phyloP scores from a whole-genome alignment of 1,140 invertebrate genomes.

The Drosophila eugracilis region DNA sequence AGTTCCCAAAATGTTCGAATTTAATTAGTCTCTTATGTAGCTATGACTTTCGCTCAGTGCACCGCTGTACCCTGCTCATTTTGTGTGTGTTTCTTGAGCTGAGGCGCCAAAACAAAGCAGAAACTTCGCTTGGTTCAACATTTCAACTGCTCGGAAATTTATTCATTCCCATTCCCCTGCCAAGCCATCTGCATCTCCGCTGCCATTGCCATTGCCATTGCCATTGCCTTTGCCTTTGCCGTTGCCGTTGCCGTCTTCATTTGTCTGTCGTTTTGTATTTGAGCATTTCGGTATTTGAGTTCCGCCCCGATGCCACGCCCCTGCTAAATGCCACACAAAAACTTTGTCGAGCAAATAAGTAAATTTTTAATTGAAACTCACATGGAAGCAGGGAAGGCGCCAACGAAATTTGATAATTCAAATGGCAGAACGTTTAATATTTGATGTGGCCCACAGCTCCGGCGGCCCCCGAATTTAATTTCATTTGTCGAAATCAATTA shows the following conservation, averaged over 20 bases:
- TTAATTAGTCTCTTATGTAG: too few relatives aligned
- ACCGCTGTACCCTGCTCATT: conserved; percentile 39
- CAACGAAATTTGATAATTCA: conserved; percentile 54
- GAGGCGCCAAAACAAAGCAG: conserved; percentile 76
- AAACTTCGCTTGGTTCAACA: conserved; percentile 62
- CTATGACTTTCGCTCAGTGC: conserved; percentile 4
- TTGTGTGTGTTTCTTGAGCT: conserved; percentile 51
- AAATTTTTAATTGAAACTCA: conserved; percentile 76
- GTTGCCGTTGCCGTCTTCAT: conserved; percentile 36
- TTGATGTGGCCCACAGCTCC: conserved; percentile 40
- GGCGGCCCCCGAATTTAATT: conserved; percentile 41
- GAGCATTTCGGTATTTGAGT: conserved; percentile 68
- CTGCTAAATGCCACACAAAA: conserved; percentile 35
- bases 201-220: background rate
- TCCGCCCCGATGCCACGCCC: conserved; percentile 13
- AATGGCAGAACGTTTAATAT: conserved; percentile 58
- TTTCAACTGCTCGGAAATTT: conserved; percentile 77
- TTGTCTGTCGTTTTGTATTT: conserved; percentile 69
- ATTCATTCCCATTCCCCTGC: conserved; percentile 50
- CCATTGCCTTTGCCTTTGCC: conserved; percentile 6
- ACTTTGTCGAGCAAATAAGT: conserved; percentile 49
- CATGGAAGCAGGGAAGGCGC: conserved; percentile 19
- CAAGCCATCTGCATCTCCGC: background rate
- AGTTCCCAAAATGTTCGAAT: too few relatives aligned
- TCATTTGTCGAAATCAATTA: conserved; percentile 69